These are phyloP conservation scores for Raja brachyura DNA, from an alignment of 2,113 vertebrate genomes.

Conservation along the genomic window DNA sequence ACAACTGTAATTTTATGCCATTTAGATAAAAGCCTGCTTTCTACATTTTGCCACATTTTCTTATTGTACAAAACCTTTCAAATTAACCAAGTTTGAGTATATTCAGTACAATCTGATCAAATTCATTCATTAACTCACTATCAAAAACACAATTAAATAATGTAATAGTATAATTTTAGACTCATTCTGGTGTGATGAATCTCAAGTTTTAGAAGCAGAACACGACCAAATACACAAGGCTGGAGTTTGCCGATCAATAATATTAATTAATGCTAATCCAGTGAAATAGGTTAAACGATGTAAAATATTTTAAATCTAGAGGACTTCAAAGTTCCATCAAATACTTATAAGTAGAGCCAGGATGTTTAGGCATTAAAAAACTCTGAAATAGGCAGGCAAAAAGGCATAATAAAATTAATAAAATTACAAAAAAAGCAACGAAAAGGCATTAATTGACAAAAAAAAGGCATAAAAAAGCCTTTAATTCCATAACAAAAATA, in stretches of 20 bases:
- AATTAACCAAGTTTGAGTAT: background rate
- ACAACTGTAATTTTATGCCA: no score
- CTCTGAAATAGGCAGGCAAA: no score
- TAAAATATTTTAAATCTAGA: background rate
- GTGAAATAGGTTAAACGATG: background rate
- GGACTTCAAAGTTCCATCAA: background rate
- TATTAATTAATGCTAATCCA: background rate
- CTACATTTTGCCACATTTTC: background rate
- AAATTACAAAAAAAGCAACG: no score
- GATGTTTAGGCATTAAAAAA: no score
- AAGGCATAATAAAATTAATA: no score
- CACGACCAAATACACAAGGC: background rate
- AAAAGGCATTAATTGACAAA: no score
- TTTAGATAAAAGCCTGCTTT: no score
- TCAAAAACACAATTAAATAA: background rate
- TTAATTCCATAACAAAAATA: no score
- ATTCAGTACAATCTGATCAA: background rate
- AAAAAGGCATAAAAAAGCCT: no score
- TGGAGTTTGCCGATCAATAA: background rate
- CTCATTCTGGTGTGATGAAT: background rate
- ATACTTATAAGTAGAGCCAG: no score
- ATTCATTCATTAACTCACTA: background rate
- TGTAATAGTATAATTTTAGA: no score
- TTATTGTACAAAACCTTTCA: background rate
- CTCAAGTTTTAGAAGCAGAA: background rate